Evolutionary conservation across 2,888 invertebrate species (phyloP).

Genomic region (Drosophila heteroneura): DNA sequence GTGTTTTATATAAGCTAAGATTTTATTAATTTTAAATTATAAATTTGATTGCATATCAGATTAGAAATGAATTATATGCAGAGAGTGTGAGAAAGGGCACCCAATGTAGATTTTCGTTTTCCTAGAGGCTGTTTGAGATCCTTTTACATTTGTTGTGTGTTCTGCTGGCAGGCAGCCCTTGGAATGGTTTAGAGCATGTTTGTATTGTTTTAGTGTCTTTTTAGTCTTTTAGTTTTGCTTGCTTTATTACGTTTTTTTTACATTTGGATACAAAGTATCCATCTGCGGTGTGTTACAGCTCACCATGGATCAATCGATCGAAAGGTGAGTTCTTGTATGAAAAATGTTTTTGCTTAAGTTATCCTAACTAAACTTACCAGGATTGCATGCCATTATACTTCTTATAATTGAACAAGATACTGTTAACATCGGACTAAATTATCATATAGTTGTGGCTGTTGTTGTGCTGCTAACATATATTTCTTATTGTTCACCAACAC

Average conservation of each 20-base stretch:
- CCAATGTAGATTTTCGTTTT: not conserved
- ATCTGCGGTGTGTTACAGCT: not conserved
- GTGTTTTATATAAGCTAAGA: not conserved
- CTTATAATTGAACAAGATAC: not conserved
- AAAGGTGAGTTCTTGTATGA: not conserved
- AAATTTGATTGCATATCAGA: not conserved
- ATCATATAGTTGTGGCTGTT: not conserved
- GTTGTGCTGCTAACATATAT: not conserved
- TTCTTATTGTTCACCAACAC: not conserved
- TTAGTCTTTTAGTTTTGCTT: not conserved
- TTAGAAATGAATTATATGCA: not conserved
- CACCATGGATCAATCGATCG: fast-evolving
- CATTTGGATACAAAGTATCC: not conserved
- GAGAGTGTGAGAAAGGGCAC: not conserved
- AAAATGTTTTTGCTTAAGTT: not conserved
- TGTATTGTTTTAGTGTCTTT: not conserved
- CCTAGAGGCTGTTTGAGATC: not conserved
- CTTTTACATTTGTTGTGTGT: not conserved
- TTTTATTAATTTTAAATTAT: not conserved
- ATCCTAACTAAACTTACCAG: not conserved
- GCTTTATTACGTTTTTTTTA: not conserved
- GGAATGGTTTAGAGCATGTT: not conserved
- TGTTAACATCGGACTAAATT: not conserved
- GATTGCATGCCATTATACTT: not conserved
- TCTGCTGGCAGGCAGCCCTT: not conserved